Conservation (phyloP, 2,113 vertebrate species). For the Corythoichthys intestinalis region DNA sequence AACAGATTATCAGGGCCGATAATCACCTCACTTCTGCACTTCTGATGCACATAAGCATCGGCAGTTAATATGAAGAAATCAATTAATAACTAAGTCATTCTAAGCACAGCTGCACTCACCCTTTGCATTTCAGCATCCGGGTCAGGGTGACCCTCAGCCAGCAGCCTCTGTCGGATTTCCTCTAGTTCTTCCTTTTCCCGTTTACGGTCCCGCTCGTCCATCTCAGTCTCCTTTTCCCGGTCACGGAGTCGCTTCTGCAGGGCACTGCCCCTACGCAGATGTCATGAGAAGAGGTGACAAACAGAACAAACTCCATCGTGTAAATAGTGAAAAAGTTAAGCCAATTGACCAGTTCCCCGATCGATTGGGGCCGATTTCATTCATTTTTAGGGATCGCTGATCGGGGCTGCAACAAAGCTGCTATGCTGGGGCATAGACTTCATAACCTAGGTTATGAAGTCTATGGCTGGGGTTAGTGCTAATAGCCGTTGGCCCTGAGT, state of each 20-base stretch:
- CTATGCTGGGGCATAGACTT: too few relatives aligned
- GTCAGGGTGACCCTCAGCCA: constrained; percentile 96
- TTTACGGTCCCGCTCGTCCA: constrained; percentile 93
- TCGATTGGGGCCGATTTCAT: too few relatives aligned
- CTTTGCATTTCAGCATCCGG: constrained; percentile 95
- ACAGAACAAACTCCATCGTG: neutral
- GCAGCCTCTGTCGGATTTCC: constrained; percentile 92
- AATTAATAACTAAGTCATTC: neutral
- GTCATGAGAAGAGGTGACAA: constrained; percentile 5
- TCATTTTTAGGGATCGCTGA: too few relatives aligned
- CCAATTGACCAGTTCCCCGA: too few relatives aligned
- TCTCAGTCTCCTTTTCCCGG: constrained; percentile 95
- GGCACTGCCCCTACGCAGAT: constrained; percentile 84
- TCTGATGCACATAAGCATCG: too few relatives aligned
- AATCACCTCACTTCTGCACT: too few relatives aligned
- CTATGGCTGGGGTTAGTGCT: too few relatives aligned
- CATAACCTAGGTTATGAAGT: too few relatives aligned
- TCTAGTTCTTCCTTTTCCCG: constrained; percentile 95
- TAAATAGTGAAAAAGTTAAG: neutral
- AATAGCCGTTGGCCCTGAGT: too few relatives aligned
- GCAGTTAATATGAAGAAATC: too few relatives aligned
- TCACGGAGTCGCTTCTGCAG: constrained; percentile 95
- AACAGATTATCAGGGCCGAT: too few relatives aligned
- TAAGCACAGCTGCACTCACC: constrained; percentile 63
- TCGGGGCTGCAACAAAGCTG: too few relatives aligned